Percentiles rank a stretch among this genome's conserved stretches.
Conservation (phyloP, 92 coral and sea anemone species). For the Meandrina meandrites region DNA sequence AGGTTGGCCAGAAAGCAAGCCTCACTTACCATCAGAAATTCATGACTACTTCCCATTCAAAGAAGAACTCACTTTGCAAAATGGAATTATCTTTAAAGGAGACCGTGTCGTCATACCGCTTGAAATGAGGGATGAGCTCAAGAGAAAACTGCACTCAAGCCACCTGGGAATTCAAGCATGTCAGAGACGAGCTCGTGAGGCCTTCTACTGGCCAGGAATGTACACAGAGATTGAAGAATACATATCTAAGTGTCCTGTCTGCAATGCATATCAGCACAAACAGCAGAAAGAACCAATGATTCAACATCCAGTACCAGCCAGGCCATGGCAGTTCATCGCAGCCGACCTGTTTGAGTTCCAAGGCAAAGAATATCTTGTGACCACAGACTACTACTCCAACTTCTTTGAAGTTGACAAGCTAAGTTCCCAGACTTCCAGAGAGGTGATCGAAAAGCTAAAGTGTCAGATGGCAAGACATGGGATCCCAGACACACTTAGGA, state of each 20-base stretch:
- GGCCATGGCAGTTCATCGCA: slow-evolving; percentile 9
- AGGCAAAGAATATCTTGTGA: slow-evolving; percentile 17
- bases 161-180: slow-evolving; percentile 48
- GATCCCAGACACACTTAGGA: slow-evolving; percentile 9
- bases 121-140: slow-evolving; percentile 12
- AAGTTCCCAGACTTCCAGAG: neutral
- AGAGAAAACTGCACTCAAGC: slow-evolving; percentile 28
- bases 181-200: slow-evolving; percentile 48
- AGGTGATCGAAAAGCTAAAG: slow-evolving; percentile 20
- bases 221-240: slow-evolving; percentile 34
- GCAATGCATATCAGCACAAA: slow-evolving; percentile 14
- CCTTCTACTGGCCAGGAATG: slow-evolving; percentile 58
- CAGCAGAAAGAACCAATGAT: slow-evolving; percentile 22
- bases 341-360: too few relatives aligned
- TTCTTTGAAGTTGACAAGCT: slow-evolving; percentile 43
- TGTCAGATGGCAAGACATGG: slow-evolving; percentile 31
- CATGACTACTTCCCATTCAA: slow-evolving; percentile 31
- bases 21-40: slow-evolving; percentile 22
- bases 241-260: slow-evolving; percentile 37
- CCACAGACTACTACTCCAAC: slow-evolving; percentile 29
- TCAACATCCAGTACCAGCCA: slow-evolving; percentile 18
- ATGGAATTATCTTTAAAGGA: slow-evolving; percentile 43
- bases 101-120: slow-evolving; percentile 22
- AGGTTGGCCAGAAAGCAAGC: slow-evolving; percentile 49
- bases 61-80: slow-evolving; percentile 31